A percentile compares a stretch with the other conserved stretches of the same genome.
phyloP scores from a whole-genome alignment of 2,888 invertebrate species.

The Leptopterna dolabrata region DNA sequence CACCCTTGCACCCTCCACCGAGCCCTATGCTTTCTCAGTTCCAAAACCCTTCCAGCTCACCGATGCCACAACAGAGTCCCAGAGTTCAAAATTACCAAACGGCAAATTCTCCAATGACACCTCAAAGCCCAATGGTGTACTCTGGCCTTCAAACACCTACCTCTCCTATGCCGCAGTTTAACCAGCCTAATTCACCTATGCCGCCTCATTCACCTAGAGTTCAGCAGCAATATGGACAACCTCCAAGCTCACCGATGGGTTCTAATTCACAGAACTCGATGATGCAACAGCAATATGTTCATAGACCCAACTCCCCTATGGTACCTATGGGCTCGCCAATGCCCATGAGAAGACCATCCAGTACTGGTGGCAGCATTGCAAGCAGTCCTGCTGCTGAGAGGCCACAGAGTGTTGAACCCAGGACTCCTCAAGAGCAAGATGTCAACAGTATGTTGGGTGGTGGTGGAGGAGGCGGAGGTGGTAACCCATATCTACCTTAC shows the following conservation, averaged over 20 bases:
- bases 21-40: slow-evolving; percentile 59
- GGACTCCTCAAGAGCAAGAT: slow-evolving; percentile 66
- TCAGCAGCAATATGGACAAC: slow-evolving; percentile 62
- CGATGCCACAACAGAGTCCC: slow-evolving; percentile 68
- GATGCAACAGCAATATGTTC: slow-evolving; percentile 59
- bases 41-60: slow-evolving; percentile 66
- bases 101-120: slow-evolving; percentile 66
- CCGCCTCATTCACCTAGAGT: slow-evolving; percentile 59
- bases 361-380: slow-evolving; percentile 68
- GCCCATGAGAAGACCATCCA: slow-evolving; percentile 71
- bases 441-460: slow-evolving; percentile 62
- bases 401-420: slow-evolving; percentile 72
- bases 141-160: slow-evolving; percentile 60
- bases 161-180: slow-evolving; percentile 61
- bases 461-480: slow-evolving; percentile 67
- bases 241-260: slow-evolving; percentile 70
- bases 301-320: slow-evolving; percentile 68
- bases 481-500: slow-evolving; percentile 71
- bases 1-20: slow-evolving; percentile 67
- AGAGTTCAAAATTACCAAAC: slow-evolving; percentile 66
- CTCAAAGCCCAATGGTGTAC: slow-evolving; percentile 63
- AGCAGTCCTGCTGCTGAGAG: slow-evolving; percentile 72
- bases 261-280: slow-evolving; percentile 63
- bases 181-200: slow-evolving; percentile 61
- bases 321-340: slow-evolving; percentile 69